These are phyloP conservation scores for Balanococcus diminutus DNA, from an alignment of 2,888 invertebrate species.

Conservation along the genomic window DNA sequence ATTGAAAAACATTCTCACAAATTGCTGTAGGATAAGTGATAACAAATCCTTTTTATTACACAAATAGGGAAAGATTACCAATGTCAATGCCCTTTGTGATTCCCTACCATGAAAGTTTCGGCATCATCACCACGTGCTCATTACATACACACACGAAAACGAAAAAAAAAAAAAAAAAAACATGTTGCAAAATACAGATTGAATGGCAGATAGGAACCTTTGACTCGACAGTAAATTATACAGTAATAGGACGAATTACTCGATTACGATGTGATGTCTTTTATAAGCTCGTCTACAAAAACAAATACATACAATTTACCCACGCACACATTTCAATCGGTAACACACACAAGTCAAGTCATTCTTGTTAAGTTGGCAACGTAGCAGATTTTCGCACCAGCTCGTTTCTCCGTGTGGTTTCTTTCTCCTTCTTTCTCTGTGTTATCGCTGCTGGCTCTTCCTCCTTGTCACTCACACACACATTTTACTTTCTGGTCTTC, in stretches of 20 bases:
- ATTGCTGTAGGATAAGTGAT: no score
- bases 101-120: background rate
- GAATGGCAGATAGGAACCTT: background rate
- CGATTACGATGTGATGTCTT: background rate
- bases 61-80: background rate
- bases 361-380: conserved; percentile 13
- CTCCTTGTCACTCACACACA: background rate
- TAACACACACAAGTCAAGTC: background rate
- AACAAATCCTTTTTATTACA: no score
- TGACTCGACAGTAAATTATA: background rate
- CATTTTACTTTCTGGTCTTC: background rate
- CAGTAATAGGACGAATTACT: background rate
- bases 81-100: background rate
- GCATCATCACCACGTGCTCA: background rate
- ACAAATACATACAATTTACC: background rate
- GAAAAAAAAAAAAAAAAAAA: background rate
- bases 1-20: no score
- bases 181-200: background rate
- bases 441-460: background rate
- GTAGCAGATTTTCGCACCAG: conserved; percentile 29
- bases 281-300: background rate
- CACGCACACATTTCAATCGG: background rate
- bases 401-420: conserved; percentile 19
- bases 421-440: background rate
- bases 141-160: no score